Conservation (phyloP, 2,797 vertebrate species). For the Zalophus californianus region DNA sequence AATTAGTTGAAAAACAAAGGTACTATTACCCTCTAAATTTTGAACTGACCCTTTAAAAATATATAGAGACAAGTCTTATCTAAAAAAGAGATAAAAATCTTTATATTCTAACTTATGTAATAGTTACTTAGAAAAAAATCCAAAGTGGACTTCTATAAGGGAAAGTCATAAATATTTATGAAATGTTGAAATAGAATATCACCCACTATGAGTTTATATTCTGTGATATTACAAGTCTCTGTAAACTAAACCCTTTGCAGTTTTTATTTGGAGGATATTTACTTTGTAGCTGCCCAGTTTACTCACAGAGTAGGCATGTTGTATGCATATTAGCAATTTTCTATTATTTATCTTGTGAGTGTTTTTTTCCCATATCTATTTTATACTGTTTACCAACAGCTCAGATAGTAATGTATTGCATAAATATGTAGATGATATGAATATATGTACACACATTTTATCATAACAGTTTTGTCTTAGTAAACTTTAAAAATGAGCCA, state of each 20-base stretch:
- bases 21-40: slow-evolving; percentile 53
- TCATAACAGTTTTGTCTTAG: slow-evolving; percentile 55
- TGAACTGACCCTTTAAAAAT: not conserved
- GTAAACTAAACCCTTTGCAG: not conserved
- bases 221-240: not conserved
- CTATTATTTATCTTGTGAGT: not conserved
- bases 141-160: not conserved
- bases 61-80: not conserved
- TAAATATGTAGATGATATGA: not conserved
- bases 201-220: slow-evolving; percentile 37
- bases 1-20: slow-evolving; percentile 55
- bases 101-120: not conserved
- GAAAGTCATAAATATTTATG: slow-evolving; percentile 15
- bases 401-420: not conserved
- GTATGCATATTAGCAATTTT: slow-evolving; percentile 40
- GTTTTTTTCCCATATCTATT: slow-evolving; percentile 23
- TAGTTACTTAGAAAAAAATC: slow-evolving; percentile 34
- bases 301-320: slow-evolving; percentile 32
- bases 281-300: slow-evolving; percentile 45
- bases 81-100: slow-evolving; percentile 27
- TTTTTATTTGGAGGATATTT: slow-evolving; percentile 47
- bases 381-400: not conserved
- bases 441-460: not conserved
- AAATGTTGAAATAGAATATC: slow-evolving; percentile 32
- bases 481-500: slow-evolving; percentile 41